Evolutionary conservation across 2,888 invertebrate genomes (phyloP), one percentile per base, ranked within the genome.

Genomic region (Cerastis leucographa): DNA sequence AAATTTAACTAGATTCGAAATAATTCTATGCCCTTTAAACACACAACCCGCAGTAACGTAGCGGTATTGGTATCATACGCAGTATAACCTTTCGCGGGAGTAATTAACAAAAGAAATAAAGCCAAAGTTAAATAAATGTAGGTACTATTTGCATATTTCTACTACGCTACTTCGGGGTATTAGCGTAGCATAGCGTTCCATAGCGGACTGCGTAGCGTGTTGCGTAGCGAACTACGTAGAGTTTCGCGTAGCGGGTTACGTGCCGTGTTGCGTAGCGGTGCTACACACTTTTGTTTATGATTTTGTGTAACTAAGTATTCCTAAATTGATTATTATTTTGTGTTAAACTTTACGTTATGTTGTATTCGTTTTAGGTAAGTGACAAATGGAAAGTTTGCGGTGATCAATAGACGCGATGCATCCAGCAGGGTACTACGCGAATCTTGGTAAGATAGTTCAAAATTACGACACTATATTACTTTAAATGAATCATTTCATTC

Each of bases 361-460:
- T 92, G 79, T 92, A 86, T 92, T 94, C 90, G 87, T 96, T 96
- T 91, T 94, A 96, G 96, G 96, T 96, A 96, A 96, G 96, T 96
- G 96, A 96, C 95, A 94, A 95, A 96, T 96, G 96, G 96, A 92
- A 94, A 93, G 87, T 91, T 92, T 93, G 71, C 94, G 94, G 95
- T 96, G 95, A 96, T 95, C 92, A 90, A 88, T 92, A 89, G 90
- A 89, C 92, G 95, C 93, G 94, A 96, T 96, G 96, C 96, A 96
- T 92, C 96, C 96, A 88, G 96, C 96, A 83, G 96, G 96, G 90
- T 96, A 96, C 95, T 96, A 96, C 95, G 96, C 96, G 81, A 96
- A 96, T 89, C 94, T 96, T 81, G 96, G 96, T 96, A 96, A 96
- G 96, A 91, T 83, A 81, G 85, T 83, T 80, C 78, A 82, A 86